Conservation (phyloP, 2,797 vertebrate species). For the Syndactyla subalaris region DNA sequence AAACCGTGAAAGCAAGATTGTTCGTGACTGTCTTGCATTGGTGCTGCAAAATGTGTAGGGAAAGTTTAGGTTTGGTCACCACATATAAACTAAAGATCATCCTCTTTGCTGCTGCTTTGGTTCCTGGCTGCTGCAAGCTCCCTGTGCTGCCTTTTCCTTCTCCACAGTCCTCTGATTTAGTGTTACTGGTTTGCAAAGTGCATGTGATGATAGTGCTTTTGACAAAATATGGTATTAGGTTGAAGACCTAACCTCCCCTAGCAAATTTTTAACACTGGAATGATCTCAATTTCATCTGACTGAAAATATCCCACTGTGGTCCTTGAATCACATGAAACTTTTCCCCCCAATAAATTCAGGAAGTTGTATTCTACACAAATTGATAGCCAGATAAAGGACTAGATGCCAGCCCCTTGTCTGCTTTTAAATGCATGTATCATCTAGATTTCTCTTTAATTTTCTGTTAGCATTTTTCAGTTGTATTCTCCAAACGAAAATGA, state of each 20-base stretch:
- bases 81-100: background rate
- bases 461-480: background rate
- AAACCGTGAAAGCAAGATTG: background rate
- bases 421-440: background rate
- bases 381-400: background rate
- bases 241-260: background rate
- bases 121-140: background rate
- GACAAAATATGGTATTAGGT: background rate
- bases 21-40: background rate
- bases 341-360: background rate
- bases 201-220: background rate
- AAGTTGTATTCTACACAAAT: background rate
- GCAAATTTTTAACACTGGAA: background rate
- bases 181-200: background rate
- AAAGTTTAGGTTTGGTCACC: background rate
- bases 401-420: background rate
- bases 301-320: background rate
- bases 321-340: background rate
- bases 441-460: background rate
- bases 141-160: background rate
- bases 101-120: background rate
- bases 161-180: background rate
- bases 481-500: background rate
- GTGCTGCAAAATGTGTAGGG: background rate
- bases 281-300: background rate